Percentiles rank a stretch among this genome's conserved stretches.
Conservation (phyloP, 2,888 invertebrate genomes). For the Apantesis nais region DNA sequence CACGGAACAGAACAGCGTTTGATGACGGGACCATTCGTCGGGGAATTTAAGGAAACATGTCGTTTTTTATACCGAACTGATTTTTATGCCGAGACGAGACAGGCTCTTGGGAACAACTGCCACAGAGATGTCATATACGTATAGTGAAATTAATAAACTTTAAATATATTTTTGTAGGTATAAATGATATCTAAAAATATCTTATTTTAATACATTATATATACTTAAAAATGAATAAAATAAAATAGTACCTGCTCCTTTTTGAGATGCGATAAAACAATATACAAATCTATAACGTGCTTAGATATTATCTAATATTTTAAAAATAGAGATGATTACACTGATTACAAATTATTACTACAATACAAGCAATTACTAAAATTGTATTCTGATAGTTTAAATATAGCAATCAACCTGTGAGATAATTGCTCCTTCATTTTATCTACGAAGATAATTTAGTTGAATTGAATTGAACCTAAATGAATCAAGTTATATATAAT, state of each 20-base stretch:
- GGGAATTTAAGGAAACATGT: slow-evolving; percentile 4
- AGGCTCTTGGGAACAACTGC: not conserved
- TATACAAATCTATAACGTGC: not conserved
- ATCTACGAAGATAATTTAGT: not conserved
- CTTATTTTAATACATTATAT: not conserved
- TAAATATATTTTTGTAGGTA: not conserved
- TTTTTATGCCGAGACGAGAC: not conserved
- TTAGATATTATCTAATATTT: too few species aligned
- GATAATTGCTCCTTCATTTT: not conserved
- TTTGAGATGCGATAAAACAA: not conserved
- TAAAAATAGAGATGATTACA: too few species aligned
- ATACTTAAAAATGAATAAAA: not conserved
- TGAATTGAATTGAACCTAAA: not conserved
- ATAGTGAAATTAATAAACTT: not conserved
- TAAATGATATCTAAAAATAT: not conserved
- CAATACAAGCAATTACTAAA: not conserved
- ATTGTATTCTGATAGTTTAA: not conserved
- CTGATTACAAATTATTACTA: too few species aligned
- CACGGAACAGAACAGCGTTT: not conserved
- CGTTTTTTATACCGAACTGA: not conserved
- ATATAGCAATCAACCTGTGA: not conserved
- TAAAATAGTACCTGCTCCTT: not conserved
- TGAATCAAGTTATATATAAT: not conserved
- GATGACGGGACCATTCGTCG: not conserved
- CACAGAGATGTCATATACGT: not conserved